Evolutionary conservation across 2,797 vertebrate genomes (phyloP).

Genomic region (Adelosebastes latens): DNA sequence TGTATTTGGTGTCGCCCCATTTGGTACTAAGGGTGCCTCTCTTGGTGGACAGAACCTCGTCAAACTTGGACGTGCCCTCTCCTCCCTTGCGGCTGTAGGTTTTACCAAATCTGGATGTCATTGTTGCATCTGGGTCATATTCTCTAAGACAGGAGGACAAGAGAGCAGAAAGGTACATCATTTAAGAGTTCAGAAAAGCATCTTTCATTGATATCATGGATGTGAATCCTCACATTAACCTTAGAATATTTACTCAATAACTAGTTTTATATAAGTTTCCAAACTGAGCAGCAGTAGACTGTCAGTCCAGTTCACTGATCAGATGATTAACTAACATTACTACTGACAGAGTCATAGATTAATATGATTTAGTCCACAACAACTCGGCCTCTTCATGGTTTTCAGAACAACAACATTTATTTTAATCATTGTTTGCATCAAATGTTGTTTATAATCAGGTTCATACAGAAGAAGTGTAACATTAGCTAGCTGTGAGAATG

Average conservation of each 20-base stretch:
- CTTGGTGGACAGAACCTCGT: slow-evolving; percentile 97
- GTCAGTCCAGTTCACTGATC: not conserved
- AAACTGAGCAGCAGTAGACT: not conserved
- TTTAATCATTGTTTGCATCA: too few species aligned
- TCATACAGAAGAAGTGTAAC: rapidly evolving
- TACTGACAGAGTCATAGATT: not conserved
- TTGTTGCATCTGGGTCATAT: slow-evolving; percentile 99
- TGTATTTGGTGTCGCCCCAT: slow-evolving; percentile 98
- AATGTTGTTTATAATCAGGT: rapidly evolving
- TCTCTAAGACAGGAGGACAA: slow-evolving; percentile 81
- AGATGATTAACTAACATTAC: not conserved
- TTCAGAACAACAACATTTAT: not conserved
- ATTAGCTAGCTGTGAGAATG: not conserved
- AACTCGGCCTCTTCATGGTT: not conserved
- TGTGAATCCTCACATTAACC: not conserved
- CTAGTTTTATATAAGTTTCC: not conserved
- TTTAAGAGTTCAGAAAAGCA: not conserved
- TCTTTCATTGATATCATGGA: not conserved
- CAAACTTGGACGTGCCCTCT: slow-evolving; percentile 97
- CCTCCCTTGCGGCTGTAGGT: slow-evolving; percentile 98
- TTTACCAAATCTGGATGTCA: slow-evolving; percentile 99
- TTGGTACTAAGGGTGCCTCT: slow-evolving; percentile 97
- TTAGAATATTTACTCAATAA: not conserved
- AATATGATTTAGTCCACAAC: not conserved
- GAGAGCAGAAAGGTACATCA: not conserved